Percentiles rank a stretch among this genome's conserved stretches.
Conservation (phyloP, 1,140 invertebrate genomes). For the Heliconius hermathena region DNA sequence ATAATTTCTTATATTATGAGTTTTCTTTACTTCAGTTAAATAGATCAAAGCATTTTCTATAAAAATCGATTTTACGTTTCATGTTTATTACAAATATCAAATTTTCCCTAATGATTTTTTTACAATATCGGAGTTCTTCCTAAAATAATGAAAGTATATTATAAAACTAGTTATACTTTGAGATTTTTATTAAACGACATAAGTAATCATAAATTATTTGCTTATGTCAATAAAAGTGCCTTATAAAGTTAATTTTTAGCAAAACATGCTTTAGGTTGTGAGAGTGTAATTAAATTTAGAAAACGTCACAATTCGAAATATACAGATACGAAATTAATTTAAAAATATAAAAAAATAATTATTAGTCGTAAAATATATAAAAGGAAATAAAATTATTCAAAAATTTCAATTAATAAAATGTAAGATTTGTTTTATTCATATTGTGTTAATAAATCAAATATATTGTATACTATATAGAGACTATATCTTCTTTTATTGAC, state of each 20-base stretch:
- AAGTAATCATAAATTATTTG: slow-evolving; percentile 41
- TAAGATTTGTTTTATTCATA: background rate
- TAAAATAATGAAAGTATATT: slow-evolving; percentile 35
- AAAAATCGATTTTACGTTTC: background rate
- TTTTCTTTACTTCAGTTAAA: background rate
- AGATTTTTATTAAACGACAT: slow-evolving; percentile 38
- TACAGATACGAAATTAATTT: slow-evolving; percentile 22
- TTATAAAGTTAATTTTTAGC: slow-evolving; percentile 39
- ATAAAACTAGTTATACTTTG: slow-evolving; percentile 39
- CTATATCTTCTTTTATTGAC: background rate
- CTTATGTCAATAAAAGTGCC: slow-evolving; percentile 48
- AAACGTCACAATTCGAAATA: slow-evolving; percentile 46
- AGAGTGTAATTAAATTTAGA: slow-evolving; percentile 43
- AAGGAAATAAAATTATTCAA: background rate
- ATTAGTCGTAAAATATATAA: slow-evolving; percentile 9
- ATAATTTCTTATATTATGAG: background rate
- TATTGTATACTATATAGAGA: background rate
- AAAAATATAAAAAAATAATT: slow-evolving; percentile 26
- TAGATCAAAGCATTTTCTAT: background rate
- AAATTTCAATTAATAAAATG: background rate
- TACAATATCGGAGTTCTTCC: slow-evolving; percentile 3
- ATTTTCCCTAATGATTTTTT: background rate
- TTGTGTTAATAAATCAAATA: background rate
- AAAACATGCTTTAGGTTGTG: slow-evolving; percentile 50
- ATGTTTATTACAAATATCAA: background rate